A percentile compares a stretch with the other conserved stretches of the same genome.
Conservation (phyloP, 1,140 invertebrate species). For the Papilio glaucus region DNA sequence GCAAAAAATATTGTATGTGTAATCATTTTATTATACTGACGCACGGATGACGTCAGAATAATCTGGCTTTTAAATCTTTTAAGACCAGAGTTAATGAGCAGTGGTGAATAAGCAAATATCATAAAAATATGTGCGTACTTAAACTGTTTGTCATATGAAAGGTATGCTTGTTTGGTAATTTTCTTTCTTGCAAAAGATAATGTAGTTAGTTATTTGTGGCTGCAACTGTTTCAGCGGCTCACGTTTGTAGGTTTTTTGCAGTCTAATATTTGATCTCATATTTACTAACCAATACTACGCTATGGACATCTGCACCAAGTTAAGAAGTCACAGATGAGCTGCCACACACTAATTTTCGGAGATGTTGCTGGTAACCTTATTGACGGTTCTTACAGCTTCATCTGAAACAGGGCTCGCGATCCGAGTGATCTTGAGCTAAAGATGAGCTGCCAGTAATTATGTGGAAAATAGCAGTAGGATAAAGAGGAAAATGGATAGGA, state of each 20-base stretch:
- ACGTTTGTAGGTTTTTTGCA: neutral
- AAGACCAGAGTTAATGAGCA: neutral
- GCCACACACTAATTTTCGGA: too few relatives aligned
- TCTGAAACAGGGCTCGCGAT: too few relatives aligned
- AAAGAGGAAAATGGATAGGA: too few relatives aligned
- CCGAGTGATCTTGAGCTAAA: too few relatives aligned
- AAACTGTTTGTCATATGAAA: neutral
- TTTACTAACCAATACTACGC: neutral
- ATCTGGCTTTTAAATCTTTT: neutral
- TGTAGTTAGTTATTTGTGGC: too few relatives aligned
- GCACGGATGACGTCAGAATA: slow-evolving; percentile 6
- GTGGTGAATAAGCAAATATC: slow-evolving; percentile 1
- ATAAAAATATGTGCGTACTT: neutral
- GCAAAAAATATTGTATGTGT: neutral
- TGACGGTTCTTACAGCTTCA: too few relatives aligned
- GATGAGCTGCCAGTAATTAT: too few relatives aligned
- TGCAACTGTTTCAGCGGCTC: too few relatives aligned
- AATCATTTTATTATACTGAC: neutral
- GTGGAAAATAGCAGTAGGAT: too few relatives aligned
- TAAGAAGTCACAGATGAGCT: too few relatives aligned
- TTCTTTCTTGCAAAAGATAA: neutral
- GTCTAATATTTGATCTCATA: neutral
- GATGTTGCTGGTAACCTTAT: too few relatives aligned
- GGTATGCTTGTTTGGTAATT: neutral
- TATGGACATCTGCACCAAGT: neutral